phyloP scores from a whole-genome alignment of 2,797 vertebrate genomes.

The Lacerta bilineata region DNA sequence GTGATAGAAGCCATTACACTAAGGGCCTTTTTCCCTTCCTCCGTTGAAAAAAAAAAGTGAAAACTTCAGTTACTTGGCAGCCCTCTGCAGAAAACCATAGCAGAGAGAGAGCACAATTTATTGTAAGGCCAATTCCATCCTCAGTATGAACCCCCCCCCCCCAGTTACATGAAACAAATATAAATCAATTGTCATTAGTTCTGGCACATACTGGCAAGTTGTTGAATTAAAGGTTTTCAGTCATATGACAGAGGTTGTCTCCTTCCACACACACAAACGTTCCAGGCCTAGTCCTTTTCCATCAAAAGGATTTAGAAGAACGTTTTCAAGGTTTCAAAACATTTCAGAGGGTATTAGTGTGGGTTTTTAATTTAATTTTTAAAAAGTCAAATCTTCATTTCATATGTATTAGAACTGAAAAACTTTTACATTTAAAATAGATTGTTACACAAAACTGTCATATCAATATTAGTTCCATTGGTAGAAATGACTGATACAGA shows the following conservation, averaged over 20 bases:
- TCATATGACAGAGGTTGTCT: accelerated
- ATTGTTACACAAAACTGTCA: conserved; percentile 45
- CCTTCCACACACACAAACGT: accelerated
- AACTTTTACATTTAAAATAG: conserved; percentile 38
- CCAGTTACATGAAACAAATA: conserved; percentile 38
- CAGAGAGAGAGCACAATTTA: conserved; percentile 8
- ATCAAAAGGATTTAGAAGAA: not conserved
- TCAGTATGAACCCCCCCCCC: not conserved
- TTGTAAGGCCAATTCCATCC: conserved; percentile 18
- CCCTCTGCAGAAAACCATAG: conserved; percentile 32
- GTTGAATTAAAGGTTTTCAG: conserved; percentile 35
- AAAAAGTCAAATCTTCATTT: not conserved
- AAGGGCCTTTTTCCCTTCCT: conserved; percentile 33
- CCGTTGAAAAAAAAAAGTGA: conserved; percentile 35
- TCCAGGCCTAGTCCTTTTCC: not conserved
- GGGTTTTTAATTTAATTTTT: not conserved
- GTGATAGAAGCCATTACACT: conserved; percentile 42
- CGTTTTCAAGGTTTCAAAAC: not conserved
- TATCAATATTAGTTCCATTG: not conserved
- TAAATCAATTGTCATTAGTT: conserved; percentile 43
- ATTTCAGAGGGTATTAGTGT: not conserved
- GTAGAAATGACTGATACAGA: conserved; percentile 12
- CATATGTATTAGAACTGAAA: not conserved
- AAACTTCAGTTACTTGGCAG: conserved; percentile 38
- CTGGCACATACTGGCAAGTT: conserved; percentile 31